phyloP scores from a whole-genome alignment of 2,888 invertebrate species.

The Lordiphosa andalusiaca region DNA sequence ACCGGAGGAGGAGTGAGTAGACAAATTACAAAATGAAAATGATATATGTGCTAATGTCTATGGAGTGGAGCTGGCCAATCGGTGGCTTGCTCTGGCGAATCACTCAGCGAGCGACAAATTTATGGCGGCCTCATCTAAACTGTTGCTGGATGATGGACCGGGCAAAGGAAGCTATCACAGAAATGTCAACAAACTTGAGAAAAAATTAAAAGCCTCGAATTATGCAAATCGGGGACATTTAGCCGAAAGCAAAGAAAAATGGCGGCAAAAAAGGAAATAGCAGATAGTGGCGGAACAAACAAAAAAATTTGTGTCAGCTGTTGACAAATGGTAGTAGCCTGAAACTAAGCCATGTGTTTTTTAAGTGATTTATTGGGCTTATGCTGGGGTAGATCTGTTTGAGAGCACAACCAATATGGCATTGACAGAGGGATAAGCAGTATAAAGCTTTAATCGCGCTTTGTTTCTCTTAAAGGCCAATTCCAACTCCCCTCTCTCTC shows the following conservation, averaged over 20 bases:
- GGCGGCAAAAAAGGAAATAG: constrained; percentile 31
- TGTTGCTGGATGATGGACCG: constrained; percentile 40
- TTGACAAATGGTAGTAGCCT: constrained; percentile 27
- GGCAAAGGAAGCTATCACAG: constrained; percentile 46
- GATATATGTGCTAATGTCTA: constrained; percentile 57
- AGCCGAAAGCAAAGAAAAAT: constrained; percentile 17
- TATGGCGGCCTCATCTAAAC: constrained; percentile 37
- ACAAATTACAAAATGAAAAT: constrained; percentile 75
- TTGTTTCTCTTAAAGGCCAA: not conserved
- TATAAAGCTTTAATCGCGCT: constrained; percentile 2
- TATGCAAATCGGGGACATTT: constrained; percentile 60
- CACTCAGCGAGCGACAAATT: constrained; percentile 42
- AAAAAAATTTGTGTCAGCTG: constrained; percentile 15
- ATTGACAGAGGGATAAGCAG: not conserved
- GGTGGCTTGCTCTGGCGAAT: constrained; percentile 36
- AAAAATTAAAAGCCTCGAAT: constrained; percentile 31
- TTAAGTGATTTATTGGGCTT: constrained; percentile 4
- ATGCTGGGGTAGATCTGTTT: not conserved
- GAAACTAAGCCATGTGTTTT: too few species aligned
- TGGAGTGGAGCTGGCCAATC: constrained; percentile 5
- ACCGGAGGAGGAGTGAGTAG: constrained; percentile 27
- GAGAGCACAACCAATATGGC: not conserved
- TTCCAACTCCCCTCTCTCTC: constrained; percentile 7
- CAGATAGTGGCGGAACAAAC: constrained; percentile 6
- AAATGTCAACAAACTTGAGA: constrained; percentile 56